Percentiles rank a stretch among this genome's conserved stretches.
phyloP scores from a whole-genome alignment of 2,113 vertebrate genomes.

The Monopterus albus region DNA sequence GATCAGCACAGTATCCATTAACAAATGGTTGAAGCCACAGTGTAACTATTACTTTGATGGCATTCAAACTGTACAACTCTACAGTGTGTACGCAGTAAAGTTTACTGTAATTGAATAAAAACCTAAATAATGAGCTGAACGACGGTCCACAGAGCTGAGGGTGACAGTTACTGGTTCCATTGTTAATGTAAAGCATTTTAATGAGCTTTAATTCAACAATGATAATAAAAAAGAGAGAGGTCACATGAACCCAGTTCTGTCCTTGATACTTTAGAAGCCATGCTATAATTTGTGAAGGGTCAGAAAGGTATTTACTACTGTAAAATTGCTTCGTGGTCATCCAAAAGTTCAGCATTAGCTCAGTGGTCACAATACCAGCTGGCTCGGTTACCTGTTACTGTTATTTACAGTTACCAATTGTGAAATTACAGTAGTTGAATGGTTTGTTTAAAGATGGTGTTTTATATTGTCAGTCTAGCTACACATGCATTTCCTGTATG shows the following conservation, averaged over 20 bases:
- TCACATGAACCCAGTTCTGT: neutral
- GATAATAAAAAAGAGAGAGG: no score
- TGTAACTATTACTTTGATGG: neutral
- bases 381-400: neutral
- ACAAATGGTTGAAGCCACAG: neutral
- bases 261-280: neutral
- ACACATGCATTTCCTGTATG: no score
- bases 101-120: neutral
- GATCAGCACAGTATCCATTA: conserved; percentile 1
- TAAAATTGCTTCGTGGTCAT: neutral
- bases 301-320: conserved; percentile 2
- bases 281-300: neutral
- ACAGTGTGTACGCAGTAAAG: no score
- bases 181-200: no score
- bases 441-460: neutral
- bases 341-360: neutral
- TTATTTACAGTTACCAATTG: neutral
- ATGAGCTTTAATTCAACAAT: no score
- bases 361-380: neutral
- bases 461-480: neutral
- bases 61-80: neutral
- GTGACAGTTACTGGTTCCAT: no score
- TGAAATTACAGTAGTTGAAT: neutral
- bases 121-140: no score
- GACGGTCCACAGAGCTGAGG: no score